Conservation (phyloP, 1,140 invertebrate genomes). For the Agrilus planipennis region DNA sequence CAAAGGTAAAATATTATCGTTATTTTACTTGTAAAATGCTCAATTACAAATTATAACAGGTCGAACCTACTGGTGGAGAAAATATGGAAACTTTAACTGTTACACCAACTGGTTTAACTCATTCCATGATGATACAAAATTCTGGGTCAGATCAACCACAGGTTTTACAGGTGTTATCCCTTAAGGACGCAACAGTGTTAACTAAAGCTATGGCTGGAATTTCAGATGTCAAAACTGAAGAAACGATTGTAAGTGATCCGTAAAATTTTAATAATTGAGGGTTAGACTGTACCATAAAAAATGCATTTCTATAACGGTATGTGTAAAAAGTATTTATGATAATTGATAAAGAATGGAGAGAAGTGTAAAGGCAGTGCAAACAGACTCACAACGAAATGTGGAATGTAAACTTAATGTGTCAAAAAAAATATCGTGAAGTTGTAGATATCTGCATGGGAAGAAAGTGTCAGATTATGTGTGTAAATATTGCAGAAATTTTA, state of each 20-base stretch:
- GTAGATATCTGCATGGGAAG: no score
- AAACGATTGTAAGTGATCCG: slow-evolving; percentile 33
- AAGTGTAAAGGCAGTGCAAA: no score
- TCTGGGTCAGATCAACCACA: slow-evolving; percentile 56
- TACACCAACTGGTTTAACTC: slow-evolving; percentile 51
- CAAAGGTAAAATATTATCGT: slow-evolving; percentile 41
- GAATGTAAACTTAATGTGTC: no score
- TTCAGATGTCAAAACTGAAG: slow-evolving; percentile 37
- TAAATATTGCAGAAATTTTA: no score
- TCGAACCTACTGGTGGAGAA: slow-evolving; percentile 52
- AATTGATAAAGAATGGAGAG: no score
- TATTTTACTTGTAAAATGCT: no score
- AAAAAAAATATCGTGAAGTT: no score
- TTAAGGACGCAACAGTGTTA: slow-evolving; percentile 67
- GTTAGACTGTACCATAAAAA: background rate
- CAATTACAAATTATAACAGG: slow-evolving; percentile 28
- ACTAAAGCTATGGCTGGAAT: slow-evolving; percentile 63
- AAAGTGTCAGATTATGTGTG: no score
- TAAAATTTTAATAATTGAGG: slow-evolving; percentile 10
- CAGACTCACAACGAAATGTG: no score
- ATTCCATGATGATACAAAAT: slow-evolving; percentile 68
- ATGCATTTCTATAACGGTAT: background rate
- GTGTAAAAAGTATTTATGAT: no score
- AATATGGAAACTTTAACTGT: slow-evolving; percentile 54
- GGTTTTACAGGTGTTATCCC: slow-evolving; percentile 67